Base-by-base conservation (phyloP, 2,888 invertebrate genomes). In the Lasioglossum oenotherae region DNA sequence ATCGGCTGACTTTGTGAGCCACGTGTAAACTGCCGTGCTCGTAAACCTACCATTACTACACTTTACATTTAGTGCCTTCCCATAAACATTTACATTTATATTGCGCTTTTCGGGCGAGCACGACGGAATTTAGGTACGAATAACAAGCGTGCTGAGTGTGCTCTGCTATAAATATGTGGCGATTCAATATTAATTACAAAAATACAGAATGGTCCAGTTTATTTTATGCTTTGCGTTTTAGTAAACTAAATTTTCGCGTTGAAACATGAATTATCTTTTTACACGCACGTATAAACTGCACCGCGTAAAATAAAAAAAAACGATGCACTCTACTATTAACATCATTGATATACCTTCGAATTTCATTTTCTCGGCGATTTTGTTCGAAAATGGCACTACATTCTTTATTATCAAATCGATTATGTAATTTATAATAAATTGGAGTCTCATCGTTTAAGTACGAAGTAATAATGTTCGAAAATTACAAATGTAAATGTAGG, bases 71-170 rank as follows among this genome's bases (percentile, higher is more conserved):
- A 90, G 87, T 89, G 76, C 84, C 83, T 71, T 81, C 87, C 86
- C 60, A 86, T 86, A 86, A 86, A 83, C 86, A 87, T 88, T 91
- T 92, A 92, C 92, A 90, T 91, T 92, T 90, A 87, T 84, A 90
- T 88, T 89, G 74, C 89, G 90, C 89, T 89, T 90, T 89, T 89
- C 88, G 85, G 80, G 46, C 64, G 71, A 44, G 38, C 46, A 35
- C 38, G 78, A 76, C 44, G 38, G 57, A 75, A 78, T 80, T 82
- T 74, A 74, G 72, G 14, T 31, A 19, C 44, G 27, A 27, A 49
- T 74, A 74, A 76, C 81, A 76, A 67, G n/a, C 73, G 5, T 46
- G 49, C 49, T 60, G 64, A 73, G 74, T 10, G 23, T 27, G 38
- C 14, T 69, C 31, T 44, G 27, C 77, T 44, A 76, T 80, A 69